Evolutionary conservation across 2,888 invertebrate species (phyloP), one percentile per base, ranked within the genome.

Genomic region (Plemyria rubiginata): DNA sequence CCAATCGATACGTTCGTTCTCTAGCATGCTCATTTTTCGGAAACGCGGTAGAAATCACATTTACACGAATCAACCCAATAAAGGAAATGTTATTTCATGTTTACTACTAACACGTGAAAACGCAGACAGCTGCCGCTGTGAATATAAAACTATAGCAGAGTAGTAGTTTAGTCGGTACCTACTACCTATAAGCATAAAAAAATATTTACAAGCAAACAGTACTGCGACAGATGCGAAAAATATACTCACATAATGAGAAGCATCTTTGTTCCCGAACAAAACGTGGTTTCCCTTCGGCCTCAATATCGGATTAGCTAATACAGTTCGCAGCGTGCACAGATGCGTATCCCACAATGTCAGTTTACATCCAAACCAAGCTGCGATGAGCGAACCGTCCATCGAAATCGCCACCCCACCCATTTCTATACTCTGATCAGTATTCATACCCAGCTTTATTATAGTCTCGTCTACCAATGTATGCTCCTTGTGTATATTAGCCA

Each of bases 291-390:
- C 93, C 64, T 86, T 88, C 9, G 92, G 92, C 0, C 92, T 75
- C 61, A 93, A 67, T 0, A 89, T 86, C 0, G 91, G 92, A 67
- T 93, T 93, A 0, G 93, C 86, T 49, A 93, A 67, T 0, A 88
- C 84, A 0, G 92, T 88, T 52, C 88, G 76, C 12, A 93, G 72
- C 48, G 79, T 86, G 67, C 91, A 90, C 41, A 86, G 64, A 65
- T 89, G 86, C 0, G 90, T 84, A 66, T 93, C 93, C 93, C 93
- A 93, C 36, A 93, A 60, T 0, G 92, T 92, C 55, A 93, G 71
- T 65, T 92, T 92, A 45, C 85, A 81, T 0, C 93, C 93, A 58
- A 92, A 92, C 93, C 93, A 93, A 0, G 92, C 92, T 0, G 93
- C 93, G n/a, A 92, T 90, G 59, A 92, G 70, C 0, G 93, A 93